Conservation (phyloP, 1,140 invertebrate genomes). For the Brachionus rotundiformis region DNA sequence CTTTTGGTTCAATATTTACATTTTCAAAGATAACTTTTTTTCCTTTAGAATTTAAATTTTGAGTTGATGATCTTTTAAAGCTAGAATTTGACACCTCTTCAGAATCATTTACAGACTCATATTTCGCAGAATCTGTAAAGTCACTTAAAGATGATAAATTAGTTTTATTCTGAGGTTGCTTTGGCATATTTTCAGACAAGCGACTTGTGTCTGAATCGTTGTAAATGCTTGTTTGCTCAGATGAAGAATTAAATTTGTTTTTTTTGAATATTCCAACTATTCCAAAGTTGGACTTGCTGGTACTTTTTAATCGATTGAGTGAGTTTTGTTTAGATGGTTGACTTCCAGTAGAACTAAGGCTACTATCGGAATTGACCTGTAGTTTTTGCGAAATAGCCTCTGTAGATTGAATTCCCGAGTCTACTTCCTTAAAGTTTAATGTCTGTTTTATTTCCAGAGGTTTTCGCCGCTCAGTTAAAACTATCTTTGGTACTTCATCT, state of each 20-base stretch:
- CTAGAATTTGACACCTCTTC: background rate
- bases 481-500: background rate
- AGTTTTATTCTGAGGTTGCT: background rate
- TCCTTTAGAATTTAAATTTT: conserved; percentile 5
- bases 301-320: background rate
- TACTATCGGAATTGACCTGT: conserved; percentile 17
- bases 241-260: background rate
- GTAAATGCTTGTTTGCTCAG: background rate
- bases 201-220: background rate
- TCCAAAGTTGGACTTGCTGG: background rate
- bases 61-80: background rate
- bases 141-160: background rate
- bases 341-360: background rate
- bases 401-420: background rate
- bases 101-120: background rate
- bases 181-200: background rate
- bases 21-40: background rate
- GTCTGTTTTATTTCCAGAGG: background rate
- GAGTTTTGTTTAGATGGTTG: background rate
- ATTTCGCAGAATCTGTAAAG: background rate
- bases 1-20: background rate
- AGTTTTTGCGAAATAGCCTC: background rate
- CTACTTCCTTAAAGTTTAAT: background rate
- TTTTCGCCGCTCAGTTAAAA: background rate
- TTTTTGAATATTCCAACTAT: background rate